phyloP scores from a whole-genome alignment of 2,113 vertebrate species.

The Cynoglossus semilaevis region DNA sequence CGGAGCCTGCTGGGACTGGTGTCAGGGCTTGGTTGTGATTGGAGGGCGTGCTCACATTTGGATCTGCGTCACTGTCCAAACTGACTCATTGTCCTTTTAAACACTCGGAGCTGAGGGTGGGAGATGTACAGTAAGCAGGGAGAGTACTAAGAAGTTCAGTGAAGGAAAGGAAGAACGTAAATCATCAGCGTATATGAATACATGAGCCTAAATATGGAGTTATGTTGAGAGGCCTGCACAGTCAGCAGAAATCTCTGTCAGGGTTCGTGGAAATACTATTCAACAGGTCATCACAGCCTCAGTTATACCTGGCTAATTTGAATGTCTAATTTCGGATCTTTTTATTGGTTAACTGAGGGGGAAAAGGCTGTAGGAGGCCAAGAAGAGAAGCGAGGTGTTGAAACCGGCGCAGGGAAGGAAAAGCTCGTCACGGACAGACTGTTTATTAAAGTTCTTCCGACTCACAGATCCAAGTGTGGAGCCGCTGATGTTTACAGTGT shows the following conservation, averaged over 20 bases:
- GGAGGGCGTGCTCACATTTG: slow-evolving; percentile 31
- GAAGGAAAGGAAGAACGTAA: not conserved
- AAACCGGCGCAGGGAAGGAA: not conserved
- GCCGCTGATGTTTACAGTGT: slow-evolving; percentile 22
- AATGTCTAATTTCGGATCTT: no score
- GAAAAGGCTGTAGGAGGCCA: not conserved
- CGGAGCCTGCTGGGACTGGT: not conserved
- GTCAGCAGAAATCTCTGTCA: no score
- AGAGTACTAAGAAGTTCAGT: not conserved
- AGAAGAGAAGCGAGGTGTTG: not conserved
- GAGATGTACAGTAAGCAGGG: slow-evolving; percentile 19
- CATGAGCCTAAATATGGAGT: no score
- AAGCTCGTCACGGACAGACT: not conserved
- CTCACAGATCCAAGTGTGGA: slow-evolving; percentile 1
- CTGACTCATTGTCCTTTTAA: slow-evolving; percentile 51
- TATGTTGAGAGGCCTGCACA: no score
- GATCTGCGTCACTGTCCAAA: slow-evolving; percentile 37
- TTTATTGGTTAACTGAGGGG: no score
- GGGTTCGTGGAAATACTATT: no score
- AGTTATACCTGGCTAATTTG: no score
- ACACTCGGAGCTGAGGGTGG: slow-evolving; percentile 4
- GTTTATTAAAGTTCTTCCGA: not conserved
- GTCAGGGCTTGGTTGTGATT: slow-evolving; percentile 26
- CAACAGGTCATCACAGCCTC: no score
- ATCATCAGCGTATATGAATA: no score